Conservation (phyloP, 2,888 invertebrate species). For the Lucinisca nassula region DNA sequence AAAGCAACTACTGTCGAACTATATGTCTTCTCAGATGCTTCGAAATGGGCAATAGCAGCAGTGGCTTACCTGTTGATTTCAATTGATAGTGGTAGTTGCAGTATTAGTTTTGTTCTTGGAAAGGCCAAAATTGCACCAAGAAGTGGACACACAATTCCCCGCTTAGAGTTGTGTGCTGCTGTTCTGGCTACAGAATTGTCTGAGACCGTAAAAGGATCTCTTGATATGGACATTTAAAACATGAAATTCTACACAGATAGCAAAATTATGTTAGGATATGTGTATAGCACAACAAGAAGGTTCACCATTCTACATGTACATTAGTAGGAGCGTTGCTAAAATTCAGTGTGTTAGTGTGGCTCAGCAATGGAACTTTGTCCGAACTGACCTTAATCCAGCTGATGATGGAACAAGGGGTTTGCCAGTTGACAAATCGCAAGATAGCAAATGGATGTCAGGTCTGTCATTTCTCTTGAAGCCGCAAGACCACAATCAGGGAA, state of each 20-base stretch:
- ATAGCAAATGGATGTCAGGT: constrained; percentile 48
- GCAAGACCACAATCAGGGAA: neutral
- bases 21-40: constrained; percentile 51
- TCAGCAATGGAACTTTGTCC: constrained; percentile 60
- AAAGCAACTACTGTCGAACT: neutral
- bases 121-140: constrained; percentile 66
- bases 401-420: constrained; percentile 49
- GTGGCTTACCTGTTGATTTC: constrained; percentile 31
- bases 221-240: neutral
- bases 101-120: constrained; percentile 58
- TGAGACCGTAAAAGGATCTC: constrained; percentile 20
- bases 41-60: too few species aligned
- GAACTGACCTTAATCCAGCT: constrained; percentile 55
- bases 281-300: constrained; percentile 48
- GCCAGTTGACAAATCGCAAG: neutral
- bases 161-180: constrained; percentile 69
- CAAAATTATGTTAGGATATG: constrained; percentile 60
- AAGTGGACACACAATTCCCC: constrained; percentile 57
- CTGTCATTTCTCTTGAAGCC: constrained; percentile 2
- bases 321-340: constrained; percentile 54
- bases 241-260: constrained; percentile 64
- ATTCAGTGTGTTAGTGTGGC: constrained; percentile 34
- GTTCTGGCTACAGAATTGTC: constrained; percentile 48
- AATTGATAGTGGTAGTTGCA: neutral
- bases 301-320: constrained; percentile 70